phyloP scores from a whole-genome alignment of 2,797 vertebrate species.

The Iguana delicatissima region DNA sequence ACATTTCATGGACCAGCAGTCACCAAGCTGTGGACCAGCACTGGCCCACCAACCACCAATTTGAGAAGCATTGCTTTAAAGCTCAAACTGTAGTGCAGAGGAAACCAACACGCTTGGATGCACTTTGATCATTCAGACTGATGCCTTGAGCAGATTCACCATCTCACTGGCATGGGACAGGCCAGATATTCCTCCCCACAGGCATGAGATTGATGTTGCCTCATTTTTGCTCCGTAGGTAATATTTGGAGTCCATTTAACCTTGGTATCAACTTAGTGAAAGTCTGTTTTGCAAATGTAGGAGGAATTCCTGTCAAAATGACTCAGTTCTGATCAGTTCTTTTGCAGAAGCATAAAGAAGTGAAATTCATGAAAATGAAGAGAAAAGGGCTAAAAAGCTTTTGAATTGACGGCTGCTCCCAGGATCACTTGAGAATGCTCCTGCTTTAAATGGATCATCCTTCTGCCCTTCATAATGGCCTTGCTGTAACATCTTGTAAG shows the following conservation, averaged over 20 bases:
- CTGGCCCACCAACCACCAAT: no score
- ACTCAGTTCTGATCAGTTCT: slow-evolving; percentile 4
- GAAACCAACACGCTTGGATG: no score
- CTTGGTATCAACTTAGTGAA: not conserved
- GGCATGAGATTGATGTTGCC: not conserved
- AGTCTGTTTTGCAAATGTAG: not conserved
- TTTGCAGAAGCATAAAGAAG: no score
- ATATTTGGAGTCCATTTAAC: no score
- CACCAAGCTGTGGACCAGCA: no score
- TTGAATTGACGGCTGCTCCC: not conserved
- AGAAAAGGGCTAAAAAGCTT: slow-evolving; percentile 15
- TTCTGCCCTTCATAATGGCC: not conserved
- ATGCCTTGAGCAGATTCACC: no score
- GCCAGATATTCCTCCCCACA: no score
- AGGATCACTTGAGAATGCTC: not conserved
- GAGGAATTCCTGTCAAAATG: not conserved
- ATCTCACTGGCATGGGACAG: no score
- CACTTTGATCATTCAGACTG: no score
- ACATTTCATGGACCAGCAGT: no score
- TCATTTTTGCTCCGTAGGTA: not conserved
- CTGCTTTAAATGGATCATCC: not conserved
- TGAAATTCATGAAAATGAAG: not conserved
- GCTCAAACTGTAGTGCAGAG: no score
- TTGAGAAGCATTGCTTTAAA: no score
- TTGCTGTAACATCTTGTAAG: not conserved